Percentiles rank a stretch among this genome's conserved stretches.
Evolutionary conservation across 2,113 vertebrate species (phyloP).

Genomic region (Lophotis ruficrista): DNA sequence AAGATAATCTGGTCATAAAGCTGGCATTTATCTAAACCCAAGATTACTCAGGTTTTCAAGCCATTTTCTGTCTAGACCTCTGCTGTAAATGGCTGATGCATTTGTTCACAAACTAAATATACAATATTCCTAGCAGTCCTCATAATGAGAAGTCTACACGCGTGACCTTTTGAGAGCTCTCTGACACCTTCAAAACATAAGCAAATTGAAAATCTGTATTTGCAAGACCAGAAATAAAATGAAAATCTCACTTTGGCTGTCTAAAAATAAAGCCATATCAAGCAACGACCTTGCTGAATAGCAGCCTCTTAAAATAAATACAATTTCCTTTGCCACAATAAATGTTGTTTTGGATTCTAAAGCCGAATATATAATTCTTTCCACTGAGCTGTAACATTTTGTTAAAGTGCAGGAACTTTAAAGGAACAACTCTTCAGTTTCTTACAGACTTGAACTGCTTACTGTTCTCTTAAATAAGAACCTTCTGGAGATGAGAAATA

Average conservation of each 20-base stretch:
- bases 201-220: background rate
- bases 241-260: background rate
- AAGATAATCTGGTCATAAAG: background rate
- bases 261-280: background rate
- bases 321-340: background rate
- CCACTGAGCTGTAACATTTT: background rate
- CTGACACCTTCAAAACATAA: background rate
- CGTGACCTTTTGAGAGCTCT: background rate
- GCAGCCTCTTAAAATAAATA: background rate
- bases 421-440: background rate
- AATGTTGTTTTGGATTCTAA: background rate
- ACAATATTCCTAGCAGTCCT: background rate
- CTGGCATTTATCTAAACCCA: background rate
- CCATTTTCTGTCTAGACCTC: background rate
- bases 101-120: background rate
- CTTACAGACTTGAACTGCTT: background rate
- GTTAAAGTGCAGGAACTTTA: background rate
- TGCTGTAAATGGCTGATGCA: background rate
- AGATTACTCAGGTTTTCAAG: background rate
- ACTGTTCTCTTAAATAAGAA: background rate
- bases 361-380: background rate
- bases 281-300: background rate
- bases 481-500: background rate
- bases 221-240: background rate
- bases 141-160: background rate